These are phyloP conservation scores for Istiophorus platypterus DNA, from an alignment of 2,113 vertebrate genomes.

Conservation along the genomic window DNA sequence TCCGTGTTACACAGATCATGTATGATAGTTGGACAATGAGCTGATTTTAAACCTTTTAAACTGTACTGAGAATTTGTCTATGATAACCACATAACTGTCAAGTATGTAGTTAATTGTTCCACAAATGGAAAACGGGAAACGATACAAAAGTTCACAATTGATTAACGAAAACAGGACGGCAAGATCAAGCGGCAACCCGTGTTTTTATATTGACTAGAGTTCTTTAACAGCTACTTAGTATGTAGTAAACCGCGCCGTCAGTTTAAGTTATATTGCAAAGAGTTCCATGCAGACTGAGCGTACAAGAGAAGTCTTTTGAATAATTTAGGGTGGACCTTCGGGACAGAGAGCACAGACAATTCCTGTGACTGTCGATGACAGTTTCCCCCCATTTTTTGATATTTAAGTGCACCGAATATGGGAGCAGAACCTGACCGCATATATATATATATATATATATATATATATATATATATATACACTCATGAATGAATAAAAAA, in stretches of 20 bases:
- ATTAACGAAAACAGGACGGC: constrained; percentile 15
- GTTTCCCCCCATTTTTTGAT: not conserved
- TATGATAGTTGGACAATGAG: not conserved
- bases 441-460: not conserved
- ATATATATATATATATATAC: not conserved
- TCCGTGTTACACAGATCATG: not conserved
- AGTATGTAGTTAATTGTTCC: constrained; percentile 8
- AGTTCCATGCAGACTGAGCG: constrained; percentile 37
- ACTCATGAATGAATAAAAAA: constrained; percentile 41
- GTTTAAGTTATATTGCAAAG: constrained; percentile 45
- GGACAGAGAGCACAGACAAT: constrained; percentile 44
- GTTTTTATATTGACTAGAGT: constrained; percentile 17
- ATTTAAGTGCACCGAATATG: constrained; percentile 30
- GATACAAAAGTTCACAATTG: not conserved
- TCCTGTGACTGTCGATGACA: constrained; percentile 17
- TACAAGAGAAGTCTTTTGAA: constrained; percentile 48
- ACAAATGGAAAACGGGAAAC: not conserved
- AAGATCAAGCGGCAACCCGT: not conserved
- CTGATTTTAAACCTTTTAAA: not conserved
- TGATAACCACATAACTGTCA: not conserved
- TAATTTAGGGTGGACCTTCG: constrained; percentile 64
- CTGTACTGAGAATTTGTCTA: too few relatives aligned
- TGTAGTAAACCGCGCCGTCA: constrained; percentile 35
- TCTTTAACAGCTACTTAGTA: constrained; percentile 1
- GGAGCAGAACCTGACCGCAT: not conserved